These are phyloP conservation scores for Melanerpes aurifrons DNA, from an alignment of 2,113 vertebrate species.

Conservation along the genomic window DNA sequence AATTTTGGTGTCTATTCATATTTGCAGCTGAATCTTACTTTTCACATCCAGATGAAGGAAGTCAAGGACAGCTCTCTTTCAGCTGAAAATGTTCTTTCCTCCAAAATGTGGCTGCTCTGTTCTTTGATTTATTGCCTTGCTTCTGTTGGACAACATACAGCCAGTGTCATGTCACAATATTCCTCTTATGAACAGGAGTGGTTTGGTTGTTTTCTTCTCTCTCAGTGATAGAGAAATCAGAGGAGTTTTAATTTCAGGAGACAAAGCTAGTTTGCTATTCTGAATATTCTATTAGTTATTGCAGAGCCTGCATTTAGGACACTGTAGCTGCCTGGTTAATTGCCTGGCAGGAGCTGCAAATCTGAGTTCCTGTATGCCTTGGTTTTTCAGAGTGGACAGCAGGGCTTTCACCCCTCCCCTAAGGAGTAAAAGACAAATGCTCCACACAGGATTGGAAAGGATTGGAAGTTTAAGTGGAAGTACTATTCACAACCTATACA, in stretches of 20 bases:
- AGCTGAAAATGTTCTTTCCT: constrained; percentile 29
- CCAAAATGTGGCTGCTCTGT: constrained; percentile 30
- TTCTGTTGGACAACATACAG: constrained; percentile 42
- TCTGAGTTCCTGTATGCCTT: neutral
- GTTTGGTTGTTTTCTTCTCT: neutral
- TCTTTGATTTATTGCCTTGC: constrained; percentile 66
- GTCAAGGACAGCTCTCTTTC: constrained; percentile 54
- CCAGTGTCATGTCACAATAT: constrained; percentile 17
- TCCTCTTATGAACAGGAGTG: neutral
- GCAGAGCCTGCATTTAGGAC: neutral
- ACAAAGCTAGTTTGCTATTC: constrained; percentile 1
- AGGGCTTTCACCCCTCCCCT: too few species aligned
- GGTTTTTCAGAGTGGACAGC: too few species aligned
- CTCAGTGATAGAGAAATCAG: constrained; percentile 26
- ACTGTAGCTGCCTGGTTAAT: neutral
- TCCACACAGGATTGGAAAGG: too few species aligned
- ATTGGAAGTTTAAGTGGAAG: too few species aligned
- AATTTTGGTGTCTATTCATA: constrained; percentile 35
- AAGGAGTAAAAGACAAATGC: too few species aligned
- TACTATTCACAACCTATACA: too few species aligned
- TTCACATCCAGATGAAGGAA: constrained; percentile 29
- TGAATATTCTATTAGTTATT: neutral
- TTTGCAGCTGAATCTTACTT: constrained; percentile 33
- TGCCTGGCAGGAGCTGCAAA: neutral
- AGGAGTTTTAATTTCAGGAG: constrained; percentile 14